Evolutionary conservation across 1,140 invertebrate species (phyloP).

Genomic region (Cydia fagiglandana): DNA sequence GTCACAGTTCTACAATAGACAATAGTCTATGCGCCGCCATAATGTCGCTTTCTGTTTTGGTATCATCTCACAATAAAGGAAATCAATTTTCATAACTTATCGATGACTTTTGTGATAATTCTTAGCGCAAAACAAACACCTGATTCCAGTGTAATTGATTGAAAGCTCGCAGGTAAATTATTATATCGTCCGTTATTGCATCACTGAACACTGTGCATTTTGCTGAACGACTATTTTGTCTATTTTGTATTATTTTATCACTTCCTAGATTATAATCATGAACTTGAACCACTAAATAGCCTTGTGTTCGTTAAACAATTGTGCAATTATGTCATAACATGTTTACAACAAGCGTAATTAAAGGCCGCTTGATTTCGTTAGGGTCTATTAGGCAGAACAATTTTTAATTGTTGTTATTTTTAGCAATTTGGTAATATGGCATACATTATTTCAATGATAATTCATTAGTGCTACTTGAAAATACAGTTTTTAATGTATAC

Average conservation of each 20-base stretch:
- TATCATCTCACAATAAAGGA: slow-evolving; percentile 67
- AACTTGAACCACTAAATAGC: slow-evolving; percentile 11
- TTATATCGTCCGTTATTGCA: slow-evolving; percentile 24
- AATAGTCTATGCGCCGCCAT: slow-evolving; percentile 61
- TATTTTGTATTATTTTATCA: slow-evolving; percentile 44
- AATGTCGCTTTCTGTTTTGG: slow-evolving; percentile 77
- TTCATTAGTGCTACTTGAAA: slow-evolving; percentile 10
- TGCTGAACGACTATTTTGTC: slow-evolving; percentile 48
- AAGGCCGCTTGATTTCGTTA: background rate
- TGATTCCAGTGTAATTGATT: slow-evolving; percentile 36
- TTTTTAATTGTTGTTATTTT: slow-evolving; percentile 32
- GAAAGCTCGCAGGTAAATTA: slow-evolving; percentile 33
- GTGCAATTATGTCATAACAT: slow-evolving; percentile 30
- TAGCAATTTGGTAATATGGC: slow-evolving; percentile 11
- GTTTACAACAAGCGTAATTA: slow-evolving; percentile 1
- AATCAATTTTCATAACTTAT: slow-evolving; percentile 70
- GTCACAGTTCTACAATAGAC: slow-evolving; percentile 16
- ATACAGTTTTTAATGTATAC: background rate
- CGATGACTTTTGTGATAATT: slow-evolving; percentile 53
- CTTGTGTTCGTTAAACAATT: slow-evolving; percentile 14
- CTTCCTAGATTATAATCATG: slow-evolving; percentile 20
- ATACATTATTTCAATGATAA: background rate
- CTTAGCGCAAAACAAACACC: slow-evolving; percentile 45
- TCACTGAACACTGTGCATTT: slow-evolving; percentile 18
- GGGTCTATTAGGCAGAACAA: slow-evolving; percentile 8